A percentile compares a stretch with the other conserved stretches of the same genome.
phyloP scores from a whole-genome alignment of 2,113 vertebrate species.

The Phrynosoma platyrhinos region DNA sequence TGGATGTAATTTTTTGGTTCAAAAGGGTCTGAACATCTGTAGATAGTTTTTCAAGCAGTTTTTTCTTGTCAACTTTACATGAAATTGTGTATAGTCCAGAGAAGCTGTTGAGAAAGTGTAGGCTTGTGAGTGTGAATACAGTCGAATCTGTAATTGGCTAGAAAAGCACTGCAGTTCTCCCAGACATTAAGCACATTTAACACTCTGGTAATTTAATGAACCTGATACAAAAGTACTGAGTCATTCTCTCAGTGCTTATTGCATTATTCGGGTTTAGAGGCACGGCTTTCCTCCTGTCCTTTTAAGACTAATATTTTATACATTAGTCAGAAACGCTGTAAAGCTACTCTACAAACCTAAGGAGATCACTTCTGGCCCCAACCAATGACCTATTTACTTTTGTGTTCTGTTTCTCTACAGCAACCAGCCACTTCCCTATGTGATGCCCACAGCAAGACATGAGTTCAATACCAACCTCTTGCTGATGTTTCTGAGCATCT shows the following conservation, averaged over 20 bases:
- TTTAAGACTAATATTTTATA: constrained; percentile 39
- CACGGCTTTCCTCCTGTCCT: constrained; percentile 35
- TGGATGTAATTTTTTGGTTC: too few relatives aligned
- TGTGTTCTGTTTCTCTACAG: not conserved
- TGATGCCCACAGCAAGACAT: too few relatives aligned
- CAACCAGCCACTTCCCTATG: not conserved
- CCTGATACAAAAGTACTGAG: constrained; percentile 52
- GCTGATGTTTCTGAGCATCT: too few relatives aligned
- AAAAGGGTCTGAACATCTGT: too few relatives aligned
- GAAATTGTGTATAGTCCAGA: not conserved
- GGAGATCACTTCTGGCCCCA: not conserved
- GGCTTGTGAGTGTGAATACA: not conserved
- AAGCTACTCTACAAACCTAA: not conserved
- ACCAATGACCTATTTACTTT: not conserved
- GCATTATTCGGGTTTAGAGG: constrained; percentile 26
- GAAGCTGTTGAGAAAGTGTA: not conserved
- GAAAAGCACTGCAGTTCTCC: constrained; percentile 31
- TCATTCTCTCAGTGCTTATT: constrained; percentile 46
- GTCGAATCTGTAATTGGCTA: constrained; percentile 31
- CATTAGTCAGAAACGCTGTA: not conserved
- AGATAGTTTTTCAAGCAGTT: too few relatives aligned
- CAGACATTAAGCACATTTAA: constrained; percentile 40
- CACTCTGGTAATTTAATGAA: constrained; percentile 43
- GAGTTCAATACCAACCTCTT: too few relatives aligned
- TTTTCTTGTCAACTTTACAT: not conserved